phyloP scores from a whole-genome alignment of 1,140 invertebrate genomes.

The Nasonia giraulti region DNA sequence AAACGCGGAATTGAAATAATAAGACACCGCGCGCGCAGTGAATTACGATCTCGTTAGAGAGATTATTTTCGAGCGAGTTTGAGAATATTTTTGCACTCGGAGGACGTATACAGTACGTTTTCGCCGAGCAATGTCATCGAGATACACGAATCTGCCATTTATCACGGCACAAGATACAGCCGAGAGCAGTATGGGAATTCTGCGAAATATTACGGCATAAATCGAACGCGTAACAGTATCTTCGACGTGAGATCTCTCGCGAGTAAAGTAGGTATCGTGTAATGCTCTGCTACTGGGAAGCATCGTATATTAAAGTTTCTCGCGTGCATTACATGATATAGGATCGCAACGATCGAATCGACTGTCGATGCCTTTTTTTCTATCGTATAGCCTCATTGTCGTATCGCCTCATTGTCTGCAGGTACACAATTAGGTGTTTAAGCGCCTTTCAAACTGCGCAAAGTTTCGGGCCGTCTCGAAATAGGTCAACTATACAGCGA shows the following conservation, averaged over 20 bases:
- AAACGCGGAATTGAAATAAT: neutral
- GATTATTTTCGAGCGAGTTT: neutral
- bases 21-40: neutral
- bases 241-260: neutral
- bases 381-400: neutral
- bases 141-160: neutral
- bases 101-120: neutral
- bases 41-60: neutral
- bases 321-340: too few species aligned
- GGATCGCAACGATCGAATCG: too few species aligned
- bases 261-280: neutral
- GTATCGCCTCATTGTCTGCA: neutral
- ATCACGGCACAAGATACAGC: neutral
- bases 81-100: neutral
- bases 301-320: too few species aligned
- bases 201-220: neutral
- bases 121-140: neutral
- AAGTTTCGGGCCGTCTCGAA: neutral
- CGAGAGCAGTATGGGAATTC: neutral
- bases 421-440: neutral
- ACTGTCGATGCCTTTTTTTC: too few species aligned
- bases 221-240: neutral
- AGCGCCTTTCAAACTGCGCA: neutral
- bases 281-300: too few species aligned
- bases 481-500: neutral